Evolutionary conservation across 2,888 invertebrate species (phyloP).

Genomic region (Rugalucina vietnamica): DNA sequence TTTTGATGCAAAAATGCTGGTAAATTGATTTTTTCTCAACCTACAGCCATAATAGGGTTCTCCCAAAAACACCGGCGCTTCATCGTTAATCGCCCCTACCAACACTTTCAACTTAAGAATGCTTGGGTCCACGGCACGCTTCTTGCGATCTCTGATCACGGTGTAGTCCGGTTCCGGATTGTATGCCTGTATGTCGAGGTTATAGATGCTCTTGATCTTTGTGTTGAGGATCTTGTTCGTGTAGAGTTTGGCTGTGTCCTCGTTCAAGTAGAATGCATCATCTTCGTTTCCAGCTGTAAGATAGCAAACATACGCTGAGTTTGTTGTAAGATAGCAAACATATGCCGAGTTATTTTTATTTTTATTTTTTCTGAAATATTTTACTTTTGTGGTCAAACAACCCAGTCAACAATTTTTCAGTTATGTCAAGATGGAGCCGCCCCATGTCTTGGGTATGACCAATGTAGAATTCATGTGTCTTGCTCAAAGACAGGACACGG

Average conservation of each 20-base stretch:
- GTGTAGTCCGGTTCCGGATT: slow-evolving; percentile 87
- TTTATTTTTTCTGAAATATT: no score
- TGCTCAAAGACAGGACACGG: no score
- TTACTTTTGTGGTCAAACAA: no score
- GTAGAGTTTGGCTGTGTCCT: slow-evolving; percentile 89
- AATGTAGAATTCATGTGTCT: no score
- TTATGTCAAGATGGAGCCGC: no score
- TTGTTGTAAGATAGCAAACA: no score
- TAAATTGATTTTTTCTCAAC: no score
- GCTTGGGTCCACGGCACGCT: slow-evolving; percentile 85
- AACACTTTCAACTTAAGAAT: slow-evolving; percentile 90
- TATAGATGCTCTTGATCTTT: slow-evolving; percentile 90
- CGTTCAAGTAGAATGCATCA: slow-evolving; percentile 91
- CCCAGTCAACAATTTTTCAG: no score
- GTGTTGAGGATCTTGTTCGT: slow-evolving; percentile 92
- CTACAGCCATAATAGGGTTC: slow-evolving; percentile 89
- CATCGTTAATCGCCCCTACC: slow-evolving; percentile 87
- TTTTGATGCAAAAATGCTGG: no score
- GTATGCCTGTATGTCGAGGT: slow-evolving; percentile 92
- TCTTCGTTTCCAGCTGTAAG: slow-evolving; percentile 88
- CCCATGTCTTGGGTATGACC: no score
- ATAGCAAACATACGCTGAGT: no score
- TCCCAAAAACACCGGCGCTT: slow-evolving; percentile 90
- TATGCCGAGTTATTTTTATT: no score
- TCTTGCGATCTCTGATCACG: slow-evolving; percentile 63